Percentiles rank a stretch among this genome's conserved stretches.
phyloP scores from a whole-genome alignment of 30 jellyfish, hydroid and myxozoan species.

The Cassiopea xamachana region DNA sequence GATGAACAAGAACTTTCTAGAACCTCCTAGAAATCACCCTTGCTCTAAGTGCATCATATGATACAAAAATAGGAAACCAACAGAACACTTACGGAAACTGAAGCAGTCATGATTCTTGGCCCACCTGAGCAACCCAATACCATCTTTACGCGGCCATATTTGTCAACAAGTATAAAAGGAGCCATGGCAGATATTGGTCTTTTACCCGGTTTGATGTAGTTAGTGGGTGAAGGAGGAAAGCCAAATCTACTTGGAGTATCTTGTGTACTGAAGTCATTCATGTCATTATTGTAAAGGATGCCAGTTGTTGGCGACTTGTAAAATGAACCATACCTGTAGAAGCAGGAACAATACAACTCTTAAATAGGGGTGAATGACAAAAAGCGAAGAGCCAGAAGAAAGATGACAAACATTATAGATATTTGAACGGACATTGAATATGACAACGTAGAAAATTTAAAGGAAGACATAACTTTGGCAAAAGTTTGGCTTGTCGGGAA shows the following conservation, averaged over 20 bases:
- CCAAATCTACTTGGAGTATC: conserved; percentile 82
- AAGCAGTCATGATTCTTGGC: conserved; percentile 91
- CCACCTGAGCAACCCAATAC: conserved; percentile 98
- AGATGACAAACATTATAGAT: too few relatives aligned
- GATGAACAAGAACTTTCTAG: too few relatives aligned
- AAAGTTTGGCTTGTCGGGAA: too few relatives aligned
- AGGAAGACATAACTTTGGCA: too few relatives aligned
- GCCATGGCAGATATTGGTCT: conserved; percentile 96
- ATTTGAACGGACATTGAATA: too few relatives aligned
- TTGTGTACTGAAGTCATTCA: conserved; percentile 96
- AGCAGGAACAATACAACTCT: background rate
- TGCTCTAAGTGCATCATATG: too few relatives aligned
- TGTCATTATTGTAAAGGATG: conserved; percentile 89
- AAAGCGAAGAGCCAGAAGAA: too few relatives aligned
- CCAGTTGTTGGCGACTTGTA: conserved; percentile 92
- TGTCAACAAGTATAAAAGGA: conserved; percentile 86
- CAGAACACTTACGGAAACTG: conserved; percentile 75
- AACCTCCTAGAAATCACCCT: too few relatives aligned
- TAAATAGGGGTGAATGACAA: background rate
- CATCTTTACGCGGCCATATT: conserved; percentile 86
- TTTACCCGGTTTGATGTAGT: conserved; percentile 85
- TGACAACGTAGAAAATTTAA: too few relatives aligned
- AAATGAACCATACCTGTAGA: conserved; percentile 90
- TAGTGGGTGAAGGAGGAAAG: conserved; percentile 86
- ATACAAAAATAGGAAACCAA: too few relatives aligned